Conservation (phyloP, 2,888 invertebrate genomes). For the Caenorhabditis panamensis region DNA sequence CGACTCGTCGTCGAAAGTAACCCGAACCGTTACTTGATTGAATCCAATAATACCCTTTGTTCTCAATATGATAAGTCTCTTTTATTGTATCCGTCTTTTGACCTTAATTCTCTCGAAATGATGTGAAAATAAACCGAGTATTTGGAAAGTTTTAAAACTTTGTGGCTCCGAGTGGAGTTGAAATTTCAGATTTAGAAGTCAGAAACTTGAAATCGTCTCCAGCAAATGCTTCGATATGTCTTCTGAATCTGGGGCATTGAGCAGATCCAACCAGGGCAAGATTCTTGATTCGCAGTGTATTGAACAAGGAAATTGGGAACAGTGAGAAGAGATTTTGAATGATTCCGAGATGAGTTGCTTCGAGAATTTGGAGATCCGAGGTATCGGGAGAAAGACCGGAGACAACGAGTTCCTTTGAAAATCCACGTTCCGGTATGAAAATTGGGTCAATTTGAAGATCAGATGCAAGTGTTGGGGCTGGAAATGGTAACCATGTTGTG, state of each 20-base stretch:
- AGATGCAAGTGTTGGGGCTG: constrained; percentile 3
- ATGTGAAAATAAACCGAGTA: neutral
- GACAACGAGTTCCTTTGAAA: constrained; percentile 5
- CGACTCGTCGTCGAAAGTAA: neutral
- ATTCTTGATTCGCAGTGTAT: constrained; percentile 18
- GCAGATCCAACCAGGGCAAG: constrained; percentile 53
- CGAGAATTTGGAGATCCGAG: constrained; percentile 41
- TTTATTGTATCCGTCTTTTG: constrained; percentile 30
- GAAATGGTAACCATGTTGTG: neutral
- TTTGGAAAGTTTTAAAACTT: too few relatives aligned
- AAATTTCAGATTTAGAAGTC: constrained; percentile 10
- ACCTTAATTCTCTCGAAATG: neutral
- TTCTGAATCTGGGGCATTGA: constrained; percentile 44
- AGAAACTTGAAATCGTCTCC: neutral
- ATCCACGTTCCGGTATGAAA: constrained; percentile 52
- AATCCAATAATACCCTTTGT: neutral
- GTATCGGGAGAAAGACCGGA: neutral
- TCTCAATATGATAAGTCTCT: constrained; percentile 21
- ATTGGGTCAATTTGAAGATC: constrained; percentile 39
- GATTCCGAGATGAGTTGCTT: constrained; percentile 56
- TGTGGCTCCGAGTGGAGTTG: constrained; percentile 46
- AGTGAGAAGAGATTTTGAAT: constrained; percentile 54
- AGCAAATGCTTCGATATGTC: constrained; percentile 21
- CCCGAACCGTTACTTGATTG: neutral
- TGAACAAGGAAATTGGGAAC: constrained; percentile 37